Percentiles rank a stretch among this genome's conserved stretches.
phyloP scores from a whole-genome alignment of 1,140 invertebrate species.

The Oppia nitens region DNA sequence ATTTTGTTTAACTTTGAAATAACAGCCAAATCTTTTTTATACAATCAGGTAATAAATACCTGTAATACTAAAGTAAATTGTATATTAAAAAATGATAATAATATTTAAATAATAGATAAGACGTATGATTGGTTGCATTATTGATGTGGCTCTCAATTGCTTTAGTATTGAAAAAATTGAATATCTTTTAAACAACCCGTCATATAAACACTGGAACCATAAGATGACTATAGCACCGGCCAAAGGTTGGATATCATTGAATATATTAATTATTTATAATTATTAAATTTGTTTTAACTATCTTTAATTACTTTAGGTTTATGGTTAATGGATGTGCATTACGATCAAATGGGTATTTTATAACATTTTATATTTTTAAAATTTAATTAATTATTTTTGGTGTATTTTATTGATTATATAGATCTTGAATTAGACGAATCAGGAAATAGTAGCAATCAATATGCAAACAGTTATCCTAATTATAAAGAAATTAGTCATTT shows the following conservation, averaged over 20 bases:
- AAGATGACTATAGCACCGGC: slow-evolving; percentile 3
- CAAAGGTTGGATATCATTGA: neutral
- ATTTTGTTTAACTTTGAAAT: slow-evolving; percentile 18
- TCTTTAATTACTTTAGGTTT: slow-evolving; percentile 3
- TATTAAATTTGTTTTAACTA: no score
- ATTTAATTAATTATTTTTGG: no score
- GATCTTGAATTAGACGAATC: no score
- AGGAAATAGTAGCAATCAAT: no score
- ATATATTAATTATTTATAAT: no score
- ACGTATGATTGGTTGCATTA: slow-evolving; percentile 14
- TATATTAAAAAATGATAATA: no score
- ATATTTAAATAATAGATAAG: slow-evolving; percentile 12
- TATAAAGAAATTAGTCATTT: no score
- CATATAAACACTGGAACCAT: neutral
- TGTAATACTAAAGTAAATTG: neutral
- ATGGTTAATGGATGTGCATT: slow-evolving; percentile 16
- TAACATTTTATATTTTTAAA: no score
- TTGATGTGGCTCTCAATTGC: slow-evolving; percentile 12
- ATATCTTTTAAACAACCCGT: slow-evolving; percentile 7
- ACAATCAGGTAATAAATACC: slow-evolving; percentile 16
- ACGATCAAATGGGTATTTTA: slow-evolving; percentile 19
- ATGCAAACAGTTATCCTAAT: no score
- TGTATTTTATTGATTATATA: no score
- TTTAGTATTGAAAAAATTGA: slow-evolving; percentile 9
- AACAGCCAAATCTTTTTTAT: slow-evolving; percentile 16